Base-by-base conservation (phyloP, 2,888 invertebrate species). In the Tinea trinotella region DNA sequence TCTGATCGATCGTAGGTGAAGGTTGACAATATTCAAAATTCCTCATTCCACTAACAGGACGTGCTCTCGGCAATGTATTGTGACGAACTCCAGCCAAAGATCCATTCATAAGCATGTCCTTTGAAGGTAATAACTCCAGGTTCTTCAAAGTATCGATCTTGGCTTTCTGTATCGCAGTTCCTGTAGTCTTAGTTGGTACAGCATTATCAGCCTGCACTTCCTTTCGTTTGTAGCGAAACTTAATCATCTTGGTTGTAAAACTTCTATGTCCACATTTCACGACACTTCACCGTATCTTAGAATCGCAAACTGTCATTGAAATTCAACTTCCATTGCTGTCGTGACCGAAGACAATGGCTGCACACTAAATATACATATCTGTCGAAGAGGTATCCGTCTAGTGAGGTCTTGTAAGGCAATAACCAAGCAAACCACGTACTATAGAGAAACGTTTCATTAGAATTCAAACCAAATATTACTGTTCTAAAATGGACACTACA, bases 221-320 rank as follows among this genome's bases (percentile, higher is more conserved):
- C 71, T 90, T 90, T 59, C 89, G 88, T 65, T 90, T 90, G 62
- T 90, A 90, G 59, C 90, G 88, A 79, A 90, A 90, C 77, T 90
- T 90, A 60, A 90, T 90, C 90, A 90, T 90, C 60, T 61, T 71
- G 76, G 67, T 69, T 62, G 64, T 63, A n/a, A 20, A 34, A 13
- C 10, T 36, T 46, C n/a, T 12, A 69, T 68, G 74, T 72, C 74
- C 75, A 63, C 80, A 79, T 81, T 22, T 7, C 18, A 35, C 52
- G 35, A 52, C 50, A 50, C 50, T 52, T 52, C 52, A 34, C 52
- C 35, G 34, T 52, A 34, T 24, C 20, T 52, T 17, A 34, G 52
- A 50, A 52, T 52, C 52, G 34, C 52, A 18, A 59, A 59, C 56
- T 55, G 58, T 64, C 64, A 65, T 67, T 68, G 56, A 60, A 62